phyloP scores from a whole-genome alignment of 2,888 invertebrate genomes.

The Nasonia oneida region DNA sequence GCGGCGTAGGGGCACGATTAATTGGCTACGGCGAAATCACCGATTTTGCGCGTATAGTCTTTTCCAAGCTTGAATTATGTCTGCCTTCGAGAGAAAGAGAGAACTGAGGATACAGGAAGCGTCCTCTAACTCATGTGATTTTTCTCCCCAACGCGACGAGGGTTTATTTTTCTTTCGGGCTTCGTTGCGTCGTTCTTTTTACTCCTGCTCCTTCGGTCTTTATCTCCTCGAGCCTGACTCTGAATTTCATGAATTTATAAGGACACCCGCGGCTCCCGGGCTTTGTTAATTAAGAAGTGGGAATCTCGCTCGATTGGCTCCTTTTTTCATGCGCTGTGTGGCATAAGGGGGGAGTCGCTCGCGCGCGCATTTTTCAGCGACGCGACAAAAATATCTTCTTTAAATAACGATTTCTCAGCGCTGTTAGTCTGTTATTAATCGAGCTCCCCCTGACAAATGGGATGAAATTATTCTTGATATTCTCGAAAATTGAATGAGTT shows the following conservation, averaged over 20 bases:
- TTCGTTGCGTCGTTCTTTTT: not conserved
- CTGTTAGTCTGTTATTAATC: conserved; percentile 27
- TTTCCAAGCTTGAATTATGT: conserved; percentile 50
- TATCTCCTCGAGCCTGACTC: conserved; percentile 35
- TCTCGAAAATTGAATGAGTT: conserved; percentile 1
- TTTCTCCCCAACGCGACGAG: conserved; percentile 27
- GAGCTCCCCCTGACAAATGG: conserved; percentile 4
- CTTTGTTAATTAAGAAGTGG: conserved; percentile 59
- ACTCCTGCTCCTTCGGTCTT: not conserved
- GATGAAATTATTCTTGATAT: conserved; percentile 12
- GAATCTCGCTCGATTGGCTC: not conserved
- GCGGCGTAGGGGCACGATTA: conserved; percentile 30
- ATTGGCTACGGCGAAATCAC: conserved; percentile 52
- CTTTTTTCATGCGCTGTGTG: not conserved
- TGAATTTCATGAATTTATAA: conserved; percentile 61
- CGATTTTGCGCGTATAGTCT: conserved; percentile 26
- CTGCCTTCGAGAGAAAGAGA: not conserved
- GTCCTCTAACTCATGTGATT: conserved; percentile 49
- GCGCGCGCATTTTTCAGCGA: conserved; percentile 21
- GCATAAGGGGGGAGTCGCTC: not conserved
- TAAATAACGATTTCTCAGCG: conserved; percentile 53
- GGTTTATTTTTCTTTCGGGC: not conserved
- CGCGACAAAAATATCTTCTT: conserved; percentile 42
- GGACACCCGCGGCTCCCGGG: conserved; percentile 48
- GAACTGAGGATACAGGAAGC: conserved; percentile 8